Conservation (phyloP, 2,797 vertebrate genomes). For the Sebastes wilsoni region DNA sequence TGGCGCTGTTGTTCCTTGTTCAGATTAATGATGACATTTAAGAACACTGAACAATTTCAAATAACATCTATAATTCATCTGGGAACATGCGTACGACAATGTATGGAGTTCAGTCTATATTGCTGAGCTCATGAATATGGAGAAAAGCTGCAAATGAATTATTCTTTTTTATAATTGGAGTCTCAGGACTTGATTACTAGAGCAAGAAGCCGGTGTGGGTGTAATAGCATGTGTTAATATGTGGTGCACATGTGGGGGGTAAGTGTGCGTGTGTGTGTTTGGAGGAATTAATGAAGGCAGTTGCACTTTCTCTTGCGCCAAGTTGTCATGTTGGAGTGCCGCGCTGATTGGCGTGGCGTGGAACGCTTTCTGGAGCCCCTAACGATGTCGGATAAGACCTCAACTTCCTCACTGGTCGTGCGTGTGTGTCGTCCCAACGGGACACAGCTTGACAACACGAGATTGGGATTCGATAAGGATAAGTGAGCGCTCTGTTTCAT, state of each 20-base stretch:
- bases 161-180: slow-evolving; percentile 74
- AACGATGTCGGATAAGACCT: slow-evolving; percentile 52
- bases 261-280: background rate
- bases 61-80: slow-evolving; percentile 76
- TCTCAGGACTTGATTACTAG: slow-evolving; percentile 54
- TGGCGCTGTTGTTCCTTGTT: slow-evolving; percentile 53
- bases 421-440: slow-evolving; percentile 24
- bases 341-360: slow-evolving; percentile 33
- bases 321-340: slow-evolving; percentile 23
- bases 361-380: slow-evolving; percentile 42
- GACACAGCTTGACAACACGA: slow-evolving; percentile 55
- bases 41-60: slow-evolving; percentile 74
- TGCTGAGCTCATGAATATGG: slow-evolving; percentile 68
- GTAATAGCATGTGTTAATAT: slow-evolving; percentile 33
- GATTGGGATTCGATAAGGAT: slow-evolving; percentile 77
- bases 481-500: slow-evolving; percentile 75
- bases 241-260: background rate
- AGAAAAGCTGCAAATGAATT: slow-evolving; percentile 67
- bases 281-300: slow-evolving; percentile 44
- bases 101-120: slow-evolving; percentile 55
- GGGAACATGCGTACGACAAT: slow-evolving; percentile 59
- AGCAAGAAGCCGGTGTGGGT: slow-evolving; percentile 2
- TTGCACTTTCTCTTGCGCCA: slow-evolving; percentile 25
- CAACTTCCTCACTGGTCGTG: slow-evolving; percentile 41
- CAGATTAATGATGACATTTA: slow-evolving; percentile 78